Base-by-base conservation (phyloP, 2,888 invertebrate species). In the Chironomus riparius region DNA sequence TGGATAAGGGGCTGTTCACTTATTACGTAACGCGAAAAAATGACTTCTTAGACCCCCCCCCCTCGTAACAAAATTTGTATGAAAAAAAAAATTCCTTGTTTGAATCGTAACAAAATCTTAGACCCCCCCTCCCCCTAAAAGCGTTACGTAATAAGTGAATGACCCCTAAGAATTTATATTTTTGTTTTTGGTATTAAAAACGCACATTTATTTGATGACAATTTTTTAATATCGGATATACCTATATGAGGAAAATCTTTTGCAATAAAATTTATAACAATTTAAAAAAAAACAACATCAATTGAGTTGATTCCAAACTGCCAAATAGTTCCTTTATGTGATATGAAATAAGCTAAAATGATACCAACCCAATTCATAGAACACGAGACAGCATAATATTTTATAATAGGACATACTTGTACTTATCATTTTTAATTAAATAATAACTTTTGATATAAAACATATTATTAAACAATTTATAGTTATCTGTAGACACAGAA, bases 161-260 rank as follows among this genome's bases (percentile, higher is more conserved):
- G n/a, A n/a, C n/a, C n/a, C n/a, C n/a, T n/a, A n/a, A 12, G 21
- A 21, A 22, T 50, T n/a, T 15, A 50, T n/a, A n/a, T n/a, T n/a
- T n/a, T n/a, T n/a, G n/a, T n/a, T 5, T 28, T 56, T 56, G 15
- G 7, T 7, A 77, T 74, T 77, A 77, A 71, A 77, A 78, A 77
- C 77, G 76, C 12, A 65, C 65, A 65, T 56, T 56, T 56, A 56
- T 56, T 56, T 15, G 4, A 15, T 56, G 15, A 12, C 12, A 24
- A 65, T 4, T 50, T 65, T 65, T 21, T 65, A 65, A 65, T 38
- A 38, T 38, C 38, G 38, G n/a, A 38, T 38, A 38, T 38, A 38
- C 38, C 7, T 38, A 38, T 38, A 38, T 38, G 38, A 38, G 18
- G 38, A 13, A 70, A 21, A n/a, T 70, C 3, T 21, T 70, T 61